A percentile compares a stretch with the other conserved stretches of the same genome.
phyloP scores from a whole-genome alignment of 2,113 vertebrate genomes.

The Aptenodytes forsteri region DNA sequence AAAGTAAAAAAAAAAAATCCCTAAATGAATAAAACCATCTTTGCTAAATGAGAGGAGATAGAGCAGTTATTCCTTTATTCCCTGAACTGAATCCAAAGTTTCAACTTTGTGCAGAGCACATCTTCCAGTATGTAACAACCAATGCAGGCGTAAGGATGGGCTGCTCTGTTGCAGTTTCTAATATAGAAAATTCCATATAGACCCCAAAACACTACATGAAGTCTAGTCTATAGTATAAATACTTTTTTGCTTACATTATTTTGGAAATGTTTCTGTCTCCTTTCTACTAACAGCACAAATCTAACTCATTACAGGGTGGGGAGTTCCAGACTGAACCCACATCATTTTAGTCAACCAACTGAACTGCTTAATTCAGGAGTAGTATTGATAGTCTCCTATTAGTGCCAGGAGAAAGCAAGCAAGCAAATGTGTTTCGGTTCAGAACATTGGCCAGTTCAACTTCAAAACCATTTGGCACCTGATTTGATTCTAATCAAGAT shows the following conservation, averaged over 20 bases:
- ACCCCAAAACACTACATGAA: background rate
- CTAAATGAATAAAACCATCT: background rate
- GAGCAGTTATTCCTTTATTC: background rate
- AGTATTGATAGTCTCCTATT: background rate
- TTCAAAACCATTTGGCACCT: background rate
- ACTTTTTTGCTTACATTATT: background rate
- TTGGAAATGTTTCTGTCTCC: background rate
- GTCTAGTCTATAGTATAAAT: background rate
- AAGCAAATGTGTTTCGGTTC: background rate
- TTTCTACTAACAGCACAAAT: background rate
- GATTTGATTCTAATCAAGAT: background rate
- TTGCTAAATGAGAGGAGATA: background rate
- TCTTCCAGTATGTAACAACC: background rate
- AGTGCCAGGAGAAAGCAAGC: background rate
- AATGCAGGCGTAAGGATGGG: background rate
- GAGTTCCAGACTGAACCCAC: background rate
- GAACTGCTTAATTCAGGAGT: background rate
- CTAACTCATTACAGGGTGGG: background rate
- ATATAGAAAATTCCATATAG: background rate
- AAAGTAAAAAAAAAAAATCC: background rate
- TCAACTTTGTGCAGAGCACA: background rate
- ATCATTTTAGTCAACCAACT: background rate
- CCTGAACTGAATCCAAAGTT: background rate
- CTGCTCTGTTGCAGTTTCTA: background rate
- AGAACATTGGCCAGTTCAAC: background rate